These are phyloP conservation scores for Centroberyx gerrardi DNA, from an alignment of 2,797 vertebrate species.

Conservation along the genomic window DNA sequence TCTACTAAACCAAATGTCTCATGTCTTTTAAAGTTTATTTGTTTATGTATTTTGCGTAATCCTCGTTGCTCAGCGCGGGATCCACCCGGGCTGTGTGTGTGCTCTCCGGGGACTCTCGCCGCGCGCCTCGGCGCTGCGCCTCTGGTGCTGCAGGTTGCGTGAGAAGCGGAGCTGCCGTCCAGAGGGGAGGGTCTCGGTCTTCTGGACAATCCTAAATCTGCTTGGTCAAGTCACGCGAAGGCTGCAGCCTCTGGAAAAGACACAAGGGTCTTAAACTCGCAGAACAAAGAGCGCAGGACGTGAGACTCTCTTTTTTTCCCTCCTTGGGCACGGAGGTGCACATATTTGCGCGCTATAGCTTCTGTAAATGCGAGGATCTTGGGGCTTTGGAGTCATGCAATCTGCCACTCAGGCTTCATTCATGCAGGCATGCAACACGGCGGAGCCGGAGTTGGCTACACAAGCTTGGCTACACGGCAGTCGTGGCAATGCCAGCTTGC, in stretches of 20 bases:
- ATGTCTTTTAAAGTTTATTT: no score
- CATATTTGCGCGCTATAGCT: constrained; percentile 79
- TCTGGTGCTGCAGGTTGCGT: constrained; percentile 82
- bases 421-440: constrained; percentile 76
- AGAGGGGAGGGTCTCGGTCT: constrained; percentile 84
- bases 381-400: constrained; percentile 85
- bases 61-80: neutral
- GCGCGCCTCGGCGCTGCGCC: constrained; percentile 69
- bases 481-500: no score
- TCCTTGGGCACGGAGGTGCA: constrained; percentile 80
- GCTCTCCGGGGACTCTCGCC: constrained; percentile 56
- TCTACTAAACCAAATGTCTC: no score
- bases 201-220: constrained; percentile 88
- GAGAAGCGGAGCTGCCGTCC: constrained; percentile 80
- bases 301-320: constrained; percentile 50
- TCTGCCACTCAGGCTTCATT: constrained; percentile 80
- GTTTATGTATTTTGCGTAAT: constrained; percentile 13
- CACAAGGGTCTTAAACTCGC: constrained; percentile 84
- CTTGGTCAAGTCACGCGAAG: constrained; percentile 89
- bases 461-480: constrained; percentile 33
- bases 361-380: constrained; percentile 78
- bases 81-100: constrained; percentile 19
- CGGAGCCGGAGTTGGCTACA: constrained; percentile 50
- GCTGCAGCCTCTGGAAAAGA: constrained; percentile 84
- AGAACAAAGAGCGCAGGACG: constrained; percentile 82